Evolutionary conservation across 2,797 vertebrate genomes (phyloP), one percentile per base, ranked within the genome.

Genomic region (Neoniphon sammara): DNA sequence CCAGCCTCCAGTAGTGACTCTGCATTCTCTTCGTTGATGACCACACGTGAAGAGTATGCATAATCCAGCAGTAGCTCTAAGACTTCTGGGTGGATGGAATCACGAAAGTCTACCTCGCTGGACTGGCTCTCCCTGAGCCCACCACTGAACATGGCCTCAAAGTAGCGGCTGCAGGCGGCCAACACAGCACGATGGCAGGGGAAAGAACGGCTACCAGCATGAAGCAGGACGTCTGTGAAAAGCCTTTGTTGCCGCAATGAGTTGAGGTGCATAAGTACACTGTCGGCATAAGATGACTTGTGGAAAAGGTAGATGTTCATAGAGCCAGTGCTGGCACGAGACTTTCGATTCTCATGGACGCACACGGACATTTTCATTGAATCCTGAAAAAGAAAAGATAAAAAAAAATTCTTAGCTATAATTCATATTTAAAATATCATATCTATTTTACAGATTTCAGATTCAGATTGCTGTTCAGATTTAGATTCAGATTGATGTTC

Each of bases 231-330:
- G 0, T 99, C 98, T 0, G 98, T 99, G 86, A 99, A 99, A 62
- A 99, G 97, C 36, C 95, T 90, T 69, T 99, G 98, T 89, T 98
- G 97, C 59, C 98, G 95, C 61, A 99, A 88, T 0, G 96, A 94
- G 88, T 99, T 98, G 36, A 99, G 91, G 91, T 99, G 98, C 70
- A 96, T 98, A 74, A 99, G 96, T 77, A 99, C 98, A 0, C 96
- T 98, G 94, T 99, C 98, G 0, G 98, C 98, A 4, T 99, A 99
- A 0, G 98, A 98, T 1, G 98, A 97, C 92, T 99, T 99, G 91
- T 99, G 98, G 81, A 99, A 99, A 88, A 99, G 94, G 85, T 96
- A 98, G 91, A 99, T 98, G 88, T 99, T 99, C 94, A 98, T 98
- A 17, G 98, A 98, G 94, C 97, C 96, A 0, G 95, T 97, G 92